Base-by-base conservation (phyloP, 2,888 invertebrate genomes). In the Apamea crenata region DNA sequence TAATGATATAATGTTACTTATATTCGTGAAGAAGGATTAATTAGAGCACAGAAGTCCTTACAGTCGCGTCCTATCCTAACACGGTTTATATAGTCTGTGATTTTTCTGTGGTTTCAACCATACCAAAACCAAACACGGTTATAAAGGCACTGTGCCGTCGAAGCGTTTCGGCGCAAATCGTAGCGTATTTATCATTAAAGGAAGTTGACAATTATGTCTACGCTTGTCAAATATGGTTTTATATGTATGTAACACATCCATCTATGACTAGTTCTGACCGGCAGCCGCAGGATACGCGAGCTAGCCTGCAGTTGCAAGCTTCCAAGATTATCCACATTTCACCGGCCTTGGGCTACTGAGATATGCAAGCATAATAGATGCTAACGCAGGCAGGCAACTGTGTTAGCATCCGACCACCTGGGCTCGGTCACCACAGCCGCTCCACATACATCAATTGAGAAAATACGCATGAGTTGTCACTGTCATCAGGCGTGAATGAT, bases 1-100 rank as follows among this genome's bases (percentile, higher is more conserved):
- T 83, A 65, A 56, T 73, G 69, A 40, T 86, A 85, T 70, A 81
- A 81, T 63, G 32, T 85, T 85, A 53, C 70, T 72, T 84, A 29
- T 53, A 40, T 72, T 50, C 18, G 5, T 56, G 44, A 44, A 8
- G 66, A 80, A 80, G 53, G 70, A 81, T 67, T 56, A 84, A 80
- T 71, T 80, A 80, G 84, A 50, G 16, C 16, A 65, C 7, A 32
- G 14, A 83, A 56, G 29, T 56, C 56, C 36, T 44, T 61, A 61
- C 0, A n/a, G 25, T 29, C 6, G 12, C 44, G 29, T n/a, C 14
- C 21, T 50, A 50, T 32, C 18, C 3, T 65, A n/a, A n/a, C 32
- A 40, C n/a, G 29, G 32, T 56, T 61, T 44, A 29, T 29, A 77
- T 65, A 40, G 7, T 63, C 25, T 77, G 65, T 44, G 16, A 53